These are phyloP conservation scores for Tapera naevia DNA, from an alignment of 2,797 vertebrate genomes.

Conservation along the genomic window DNA sequence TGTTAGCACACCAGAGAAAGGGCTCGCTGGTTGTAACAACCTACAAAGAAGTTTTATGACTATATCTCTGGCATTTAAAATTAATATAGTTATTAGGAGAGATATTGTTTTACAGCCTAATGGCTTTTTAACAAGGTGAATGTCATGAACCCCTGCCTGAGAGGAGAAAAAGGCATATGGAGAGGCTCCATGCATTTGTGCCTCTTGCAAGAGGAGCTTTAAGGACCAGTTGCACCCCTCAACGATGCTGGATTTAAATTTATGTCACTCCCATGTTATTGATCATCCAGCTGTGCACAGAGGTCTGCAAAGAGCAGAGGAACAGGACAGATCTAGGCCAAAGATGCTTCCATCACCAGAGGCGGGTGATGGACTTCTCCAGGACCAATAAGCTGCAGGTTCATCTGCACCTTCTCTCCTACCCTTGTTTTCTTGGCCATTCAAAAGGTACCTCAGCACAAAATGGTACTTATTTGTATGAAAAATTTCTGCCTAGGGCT, in stretches of 20 bases:
- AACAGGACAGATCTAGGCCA: neutral
- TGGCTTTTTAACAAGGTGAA: slow-evolving; percentile 46
- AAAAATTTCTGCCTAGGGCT: neutral
- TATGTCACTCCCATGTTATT: neutral
- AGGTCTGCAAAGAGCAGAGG: neutral
- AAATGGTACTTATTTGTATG: neutral
- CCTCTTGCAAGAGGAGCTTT: neutral
- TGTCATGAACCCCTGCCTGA: neutral
- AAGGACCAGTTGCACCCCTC: neutral
- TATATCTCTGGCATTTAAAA: slow-evolving; percentile 64
- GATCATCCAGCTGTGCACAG: neutral
- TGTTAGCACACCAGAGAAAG: neutral
- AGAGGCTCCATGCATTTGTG: neutral
- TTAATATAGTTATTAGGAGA: slow-evolving; percentile 56
- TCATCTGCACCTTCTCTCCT: neutral
- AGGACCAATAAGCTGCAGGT: neutral
- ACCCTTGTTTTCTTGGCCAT: neutral
- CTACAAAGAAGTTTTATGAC: slow-evolving; percentile 21
- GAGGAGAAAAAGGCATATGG: neutral
- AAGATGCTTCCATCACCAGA: neutral
- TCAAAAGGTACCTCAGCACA: neutral
- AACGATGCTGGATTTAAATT: too few relatives aligned
- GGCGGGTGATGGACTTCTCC: neutral
- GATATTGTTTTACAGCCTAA: slow-evolving; percentile 41
- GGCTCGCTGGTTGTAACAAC: neutral